phyloP scores from a whole-genome alignment of 2,797 vertebrate species.

The Lithobates sylvaticus region DNA sequence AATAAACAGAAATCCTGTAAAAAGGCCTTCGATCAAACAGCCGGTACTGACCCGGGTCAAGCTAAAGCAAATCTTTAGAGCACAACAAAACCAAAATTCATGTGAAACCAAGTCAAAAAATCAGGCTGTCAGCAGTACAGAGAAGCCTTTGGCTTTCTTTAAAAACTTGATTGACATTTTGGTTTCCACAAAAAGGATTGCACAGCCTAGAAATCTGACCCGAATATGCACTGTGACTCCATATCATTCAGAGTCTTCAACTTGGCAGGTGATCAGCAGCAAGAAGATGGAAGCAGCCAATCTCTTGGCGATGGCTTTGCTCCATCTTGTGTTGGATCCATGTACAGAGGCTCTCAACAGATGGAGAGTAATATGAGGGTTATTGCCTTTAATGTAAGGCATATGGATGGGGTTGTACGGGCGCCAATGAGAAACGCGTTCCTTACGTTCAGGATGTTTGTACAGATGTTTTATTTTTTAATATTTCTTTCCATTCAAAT shows the following conservation, averaged over 20 bases:
- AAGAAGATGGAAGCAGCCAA: background rate
- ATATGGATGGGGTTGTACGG: slow-evolving; percentile 22
- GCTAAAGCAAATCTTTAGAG: background rate
- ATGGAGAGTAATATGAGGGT: slow-evolving; percentile 42
- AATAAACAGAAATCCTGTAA: background rate
- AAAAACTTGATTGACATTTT: background rate
- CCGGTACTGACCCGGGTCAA: background rate
- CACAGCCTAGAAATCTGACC: background rate
- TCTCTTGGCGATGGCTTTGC: slow-evolving; percentile 11
- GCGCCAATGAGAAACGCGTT: slow-evolving; percentile 48
- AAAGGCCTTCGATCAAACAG: background rate
- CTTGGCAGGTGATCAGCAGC: slow-evolving; percentile 3
- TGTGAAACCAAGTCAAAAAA: background rate
- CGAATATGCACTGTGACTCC: slow-evolving; percentile 1
- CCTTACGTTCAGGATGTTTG: slow-evolving; percentile 55
- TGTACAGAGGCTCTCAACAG: slow-evolving; percentile 40
- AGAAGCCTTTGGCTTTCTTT: background rate
- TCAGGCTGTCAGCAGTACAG: background rate
- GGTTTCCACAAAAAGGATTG: slow-evolving; percentile 2
- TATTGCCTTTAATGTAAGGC: slow-evolving; percentile 54
- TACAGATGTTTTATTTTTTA: slow-evolving; percentile 58
- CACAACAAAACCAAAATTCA: background rate
- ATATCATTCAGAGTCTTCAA: slow-evolving; percentile 17
- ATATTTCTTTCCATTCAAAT: slow-evolving; percentile 44
- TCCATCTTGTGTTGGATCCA: slow-evolving; percentile 24